Base-by-base conservation (phyloP, 2,113 vertebrate species). In the Eidolon helvum region DNA sequence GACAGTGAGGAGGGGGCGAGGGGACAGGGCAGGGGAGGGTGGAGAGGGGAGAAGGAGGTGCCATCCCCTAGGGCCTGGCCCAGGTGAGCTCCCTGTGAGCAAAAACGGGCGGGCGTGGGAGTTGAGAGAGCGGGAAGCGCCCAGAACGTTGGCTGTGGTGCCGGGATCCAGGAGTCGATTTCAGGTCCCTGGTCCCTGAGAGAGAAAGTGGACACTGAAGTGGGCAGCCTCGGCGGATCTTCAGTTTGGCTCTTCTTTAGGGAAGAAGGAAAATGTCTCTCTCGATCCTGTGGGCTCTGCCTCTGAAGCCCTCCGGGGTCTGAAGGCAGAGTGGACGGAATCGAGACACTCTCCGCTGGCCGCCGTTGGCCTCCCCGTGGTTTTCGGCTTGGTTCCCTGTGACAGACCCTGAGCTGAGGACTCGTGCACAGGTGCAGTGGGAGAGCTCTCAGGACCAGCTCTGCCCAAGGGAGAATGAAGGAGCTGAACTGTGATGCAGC, bases 161-260 rank as follows among this genome's bases (percentile, higher is more conserved):
- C 21, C 0, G 1, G 2, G 30, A 30, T 12, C 85, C 10, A 43
- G 40, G 53, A 35, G 35, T 40, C 11, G 4, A 9, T 4, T 2
- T 53, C 43, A 28, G 9, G 3, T 16, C 43, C 57, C 38, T 5
- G 10, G 69, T 38, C 3, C 30, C 48, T 33, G 68, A 33, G 77
- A n/a, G 26, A 35, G 22, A 14, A 24, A n/a, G n/a, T n/a, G n/a
- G n/a, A n/a, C n/a, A n/a, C n/a, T n/a, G 7, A 26, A 45, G 30
- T 0, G 33, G 28, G 50, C n/a, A 15, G 10, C 43, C n/a, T 18
- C 3, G 6, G 74, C 12, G 3, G 24, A 22, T 6, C 2, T 50
- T 15, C 0, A 3, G 21, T 38, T 63, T 48, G 10, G 18, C 5
- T 45, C 16, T 21, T 80, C 75, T 40, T 55, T 28, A 33, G 7